Evolutionary conservation across 2,888 invertebrate species (phyloP), one percentile per base, ranked within the genome.

Genomic region (Myopa tessellatipennis): DNA sequence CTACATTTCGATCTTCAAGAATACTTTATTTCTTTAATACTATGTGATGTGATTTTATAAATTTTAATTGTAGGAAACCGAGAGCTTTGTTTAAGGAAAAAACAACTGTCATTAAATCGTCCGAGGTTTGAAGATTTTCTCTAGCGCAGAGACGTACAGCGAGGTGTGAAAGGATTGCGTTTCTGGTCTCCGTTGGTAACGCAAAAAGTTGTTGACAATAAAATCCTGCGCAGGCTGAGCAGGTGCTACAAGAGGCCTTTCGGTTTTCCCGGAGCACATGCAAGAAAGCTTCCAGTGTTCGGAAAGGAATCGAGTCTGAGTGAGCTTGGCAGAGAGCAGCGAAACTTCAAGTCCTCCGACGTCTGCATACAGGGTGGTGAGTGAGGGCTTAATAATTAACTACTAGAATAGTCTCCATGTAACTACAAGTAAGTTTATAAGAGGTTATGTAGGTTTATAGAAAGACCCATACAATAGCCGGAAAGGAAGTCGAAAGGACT

Each of bases 221-320:
- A 45, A 75, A 69, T 75, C 75, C 75, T 75, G 75, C 75, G 75
- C 68, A 69, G 6, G 55, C 58, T 26, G 61, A 58, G 14, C 75
- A 69, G 69, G 69, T 75, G 60, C 38, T 34, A 60, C 18, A 67
- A 50, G 34, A 52, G 14, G 52, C 36, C 12, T 16, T 7, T 14
- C 50, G 26, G 10, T 50, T 16, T 18, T 26, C 18, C 63, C 38
- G 38, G 38, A 60, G 34, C 12, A 71, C 4, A 16, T 55, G 7
- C 50, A 69, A 14, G 18, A 18, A 52, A 36, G 12, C 10, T 38
- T 34, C 16, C 38, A 26, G 26, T 26, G 26, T 26, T 26, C 14
- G 45, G 61, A 34, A 16, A 45, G 7, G 26, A 45, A 45, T 8
- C 1, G 60, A 18, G 61, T 36, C n/a, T 14, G 18, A 55, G 58